These are phyloP conservation scores for Paraescarpia echinospica DNA, from an alignment of 1,140 invertebrate species.

Conservation along the genomic window DNA sequence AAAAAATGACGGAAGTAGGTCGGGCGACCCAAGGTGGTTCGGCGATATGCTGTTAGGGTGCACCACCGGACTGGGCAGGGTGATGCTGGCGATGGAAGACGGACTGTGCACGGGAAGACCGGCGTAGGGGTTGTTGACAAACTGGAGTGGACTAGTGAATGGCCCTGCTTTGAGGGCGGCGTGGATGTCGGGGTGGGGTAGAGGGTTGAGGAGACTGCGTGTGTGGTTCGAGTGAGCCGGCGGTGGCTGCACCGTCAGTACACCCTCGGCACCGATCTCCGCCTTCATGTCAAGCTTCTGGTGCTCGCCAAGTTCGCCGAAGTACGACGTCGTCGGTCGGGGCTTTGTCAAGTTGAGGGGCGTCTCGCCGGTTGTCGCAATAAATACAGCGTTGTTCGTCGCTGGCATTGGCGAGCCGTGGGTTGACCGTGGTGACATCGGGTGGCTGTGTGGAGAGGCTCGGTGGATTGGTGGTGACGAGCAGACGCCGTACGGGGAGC, in stretches of 20 bases:
- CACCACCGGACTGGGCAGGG: background rate
- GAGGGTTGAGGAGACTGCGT: background rate
- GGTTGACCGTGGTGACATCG: background rate
- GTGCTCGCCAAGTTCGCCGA: background rate
- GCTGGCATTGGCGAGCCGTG: background rate
- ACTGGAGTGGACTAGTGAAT: background rate
- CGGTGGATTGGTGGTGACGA: background rate
- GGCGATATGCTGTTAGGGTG: background rate
- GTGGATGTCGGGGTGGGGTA: background rate
- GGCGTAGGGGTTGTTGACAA: background rate
- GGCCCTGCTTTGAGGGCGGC: background rate
- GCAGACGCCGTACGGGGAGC: background rate
- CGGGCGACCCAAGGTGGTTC: background rate
- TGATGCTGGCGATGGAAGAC: background rate
- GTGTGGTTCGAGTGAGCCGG: conserved; percentile 15
- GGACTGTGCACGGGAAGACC: background rate
- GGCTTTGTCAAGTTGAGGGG: conserved; percentile 1
- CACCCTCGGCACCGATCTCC: background rate
- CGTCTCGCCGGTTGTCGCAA: background rate
- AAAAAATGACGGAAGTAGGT: background rate
- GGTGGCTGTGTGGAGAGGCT: background rate
- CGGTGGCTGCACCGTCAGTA: conserved; percentile 6
- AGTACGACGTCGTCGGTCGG: background rate
- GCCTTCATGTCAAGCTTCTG: background rate
- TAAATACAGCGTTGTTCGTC: background rate